Base-by-base conservation (phyloP, 1,140 invertebrate species). In the Coptotermes formosanus region DNA sequence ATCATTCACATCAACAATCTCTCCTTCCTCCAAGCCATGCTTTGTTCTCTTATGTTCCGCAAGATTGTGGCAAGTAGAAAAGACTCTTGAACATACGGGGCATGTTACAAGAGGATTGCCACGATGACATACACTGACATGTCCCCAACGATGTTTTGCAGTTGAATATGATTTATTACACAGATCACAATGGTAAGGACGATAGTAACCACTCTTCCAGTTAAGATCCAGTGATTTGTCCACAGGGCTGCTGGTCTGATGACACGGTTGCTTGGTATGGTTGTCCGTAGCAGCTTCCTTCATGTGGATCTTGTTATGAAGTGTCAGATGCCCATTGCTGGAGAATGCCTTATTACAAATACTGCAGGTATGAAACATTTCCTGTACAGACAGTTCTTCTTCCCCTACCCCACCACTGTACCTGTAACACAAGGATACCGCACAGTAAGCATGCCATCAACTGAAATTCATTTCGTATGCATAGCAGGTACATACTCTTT, bases 61-160 rank as follows among this genome's bases (percentile, higher is more conserved):
- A 2, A 93, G 89, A 87, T 92, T 92, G 32, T 89, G 88, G 48
- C 91, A 89, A 0, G 92, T 92, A 25, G 92, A 92, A 86, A 92
- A 93, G 85, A 92, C 92, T 11, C 92, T 89, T 7, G 90, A 90
- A 87, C 92, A 92, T 64, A 91, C 90, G 19, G 89, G 88, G 86
- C 92, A 92, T 0, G 92, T 92, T 23, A 92, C 91, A 16, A 91
- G 90, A 23, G 92, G 92, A 89, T 93, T 90, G 32, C 92, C 92
- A 86, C 91, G 90, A 86, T 93, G 92, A 12, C 90, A 90, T 3
- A 91, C 91, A 25, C 91, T 92, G 23, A 93, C 92, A 85, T 93
- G 92, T 82, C 91, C 92, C 92, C 92, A 93, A 52, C 92, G 90
- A 88, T 93, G 92, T 88, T 93, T 92, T 0, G 92, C 91, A 4